phyloP scores from a whole-genome alignment of 2,888 invertebrate genomes.

The Halictus quadricinctus region DNA sequence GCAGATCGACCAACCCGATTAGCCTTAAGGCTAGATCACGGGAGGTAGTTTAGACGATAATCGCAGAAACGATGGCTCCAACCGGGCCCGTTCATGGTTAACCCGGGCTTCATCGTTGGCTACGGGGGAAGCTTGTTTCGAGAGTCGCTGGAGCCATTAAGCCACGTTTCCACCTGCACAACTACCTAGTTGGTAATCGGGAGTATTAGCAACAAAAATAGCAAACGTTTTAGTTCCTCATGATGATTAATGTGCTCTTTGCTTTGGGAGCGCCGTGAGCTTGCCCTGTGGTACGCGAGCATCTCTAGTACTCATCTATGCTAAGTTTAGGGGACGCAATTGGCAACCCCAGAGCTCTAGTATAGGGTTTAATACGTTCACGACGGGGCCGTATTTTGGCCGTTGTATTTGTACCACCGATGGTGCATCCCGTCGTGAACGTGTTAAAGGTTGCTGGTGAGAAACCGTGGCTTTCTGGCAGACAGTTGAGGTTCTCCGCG shows the following conservation, averaged over 20 bases:
- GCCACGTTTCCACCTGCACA: background rate
- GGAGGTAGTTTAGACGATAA: background rate
- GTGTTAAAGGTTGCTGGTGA: background rate
- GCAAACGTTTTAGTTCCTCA: background rate
- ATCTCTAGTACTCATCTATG: background rate
- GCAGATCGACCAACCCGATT: background rate
- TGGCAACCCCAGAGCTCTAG: background rate
- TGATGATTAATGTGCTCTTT: too few species aligned
- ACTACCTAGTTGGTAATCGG: background rate
- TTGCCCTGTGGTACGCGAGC: too few species aligned
- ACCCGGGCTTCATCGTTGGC: background rate
- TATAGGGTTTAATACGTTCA: too few species aligned
- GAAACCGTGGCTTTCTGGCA: background rate
- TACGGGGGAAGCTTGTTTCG: background rate
- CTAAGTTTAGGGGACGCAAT: background rate
- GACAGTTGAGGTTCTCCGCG: background rate
- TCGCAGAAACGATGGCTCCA: background rate
- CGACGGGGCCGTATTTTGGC: too few species aligned
- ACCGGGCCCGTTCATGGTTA: background rate
- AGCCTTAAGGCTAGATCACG: background rate
- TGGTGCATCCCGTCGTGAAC: too few species aligned
- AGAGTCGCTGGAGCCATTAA: background rate
- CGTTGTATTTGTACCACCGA: too few species aligned
- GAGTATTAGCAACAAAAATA: background rate
- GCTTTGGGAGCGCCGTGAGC: too few species aligned